phyloP scores from a whole-genome alignment of 2,113 vertebrate species.

The Chaenogobius annularis region DNA sequence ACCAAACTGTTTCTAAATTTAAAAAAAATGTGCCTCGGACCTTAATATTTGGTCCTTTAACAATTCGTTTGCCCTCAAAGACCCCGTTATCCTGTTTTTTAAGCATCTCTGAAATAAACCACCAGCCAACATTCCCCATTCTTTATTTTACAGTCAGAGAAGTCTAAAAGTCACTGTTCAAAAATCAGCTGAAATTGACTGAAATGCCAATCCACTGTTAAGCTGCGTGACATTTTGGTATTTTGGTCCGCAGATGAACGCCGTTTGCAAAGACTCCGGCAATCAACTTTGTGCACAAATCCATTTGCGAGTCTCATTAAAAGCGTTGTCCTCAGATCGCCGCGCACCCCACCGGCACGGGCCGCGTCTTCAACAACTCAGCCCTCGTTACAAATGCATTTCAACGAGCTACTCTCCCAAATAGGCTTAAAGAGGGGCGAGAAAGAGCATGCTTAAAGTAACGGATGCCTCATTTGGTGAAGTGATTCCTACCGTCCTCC shows the following conservation, averaged over 20 bases:
- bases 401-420: background rate
- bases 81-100: too few species aligned
- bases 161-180: background rate
- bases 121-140: background rate
- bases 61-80: too few species aligned
- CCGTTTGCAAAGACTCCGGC: background rate
- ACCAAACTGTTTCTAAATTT: too few species aligned
- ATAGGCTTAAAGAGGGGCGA: background rate
- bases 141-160: background rate
- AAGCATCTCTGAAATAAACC: background rate
- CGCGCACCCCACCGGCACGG: background rate
- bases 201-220: conserved; percentile 5
- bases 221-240: background rate
- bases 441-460: conserved; percentile 2
- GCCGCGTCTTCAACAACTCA: background rate
- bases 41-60: too few species aligned
- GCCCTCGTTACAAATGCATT: conserved; percentile 3
- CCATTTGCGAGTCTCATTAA: conserved; percentile 9
- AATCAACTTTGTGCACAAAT: conserved; percentile 3
- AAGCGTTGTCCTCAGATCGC: background rate
- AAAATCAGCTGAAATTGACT: background rate
- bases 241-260: conserved; percentile 1
- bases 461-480: conserved; percentile 24
- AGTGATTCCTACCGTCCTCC: conserved; percentile 12
- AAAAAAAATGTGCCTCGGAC: too few species aligned